Evolutionary conservation across 2,113 vertebrate genomes (phyloP).

Genomic region (Thryonomys swinderianus): DNA sequence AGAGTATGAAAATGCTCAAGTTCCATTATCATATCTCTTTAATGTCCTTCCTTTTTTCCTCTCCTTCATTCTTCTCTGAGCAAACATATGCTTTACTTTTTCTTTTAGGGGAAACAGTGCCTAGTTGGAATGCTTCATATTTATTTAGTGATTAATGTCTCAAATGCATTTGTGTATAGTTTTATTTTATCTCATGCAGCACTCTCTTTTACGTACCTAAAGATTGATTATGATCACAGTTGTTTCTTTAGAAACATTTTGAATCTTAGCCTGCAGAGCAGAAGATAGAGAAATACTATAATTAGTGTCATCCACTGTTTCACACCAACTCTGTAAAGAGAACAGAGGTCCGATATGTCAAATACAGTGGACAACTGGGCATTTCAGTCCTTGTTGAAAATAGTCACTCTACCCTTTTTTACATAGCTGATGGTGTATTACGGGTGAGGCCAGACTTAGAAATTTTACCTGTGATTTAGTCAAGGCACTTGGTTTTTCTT

Average conservation of each 20-base stretch:
- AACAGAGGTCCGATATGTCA: neutral
- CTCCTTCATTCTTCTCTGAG: neutral
- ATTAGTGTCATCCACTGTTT: constrained; percentile 5
- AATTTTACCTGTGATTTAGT: constrained; percentile 33
- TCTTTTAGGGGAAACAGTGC: neutral
- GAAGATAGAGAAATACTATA: neutral
- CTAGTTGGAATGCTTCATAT: neutral
- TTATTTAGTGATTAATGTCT: neutral
- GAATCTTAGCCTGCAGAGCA: neutral
- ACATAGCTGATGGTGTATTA: neutral
- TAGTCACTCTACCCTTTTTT: neutral
- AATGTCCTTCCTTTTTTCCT: neutral
- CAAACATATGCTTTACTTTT: neutral
- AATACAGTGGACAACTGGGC: neutral
- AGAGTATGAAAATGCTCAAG: neutral
- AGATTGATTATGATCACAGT: neutral
- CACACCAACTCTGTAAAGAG: neutral
- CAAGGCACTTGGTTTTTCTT: constrained; percentile 33
- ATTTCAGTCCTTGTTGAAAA: neutral
- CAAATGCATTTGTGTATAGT: neutral
- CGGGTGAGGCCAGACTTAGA: neutral
- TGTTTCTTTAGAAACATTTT: neutral
- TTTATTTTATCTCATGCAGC: neutral
- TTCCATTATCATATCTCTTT: neutral
- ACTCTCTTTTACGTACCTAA: neutral